Conservation (phyloP, 35 echinoderm and acorn worm genomes). For the Apostichopus japonicus region DNA sequence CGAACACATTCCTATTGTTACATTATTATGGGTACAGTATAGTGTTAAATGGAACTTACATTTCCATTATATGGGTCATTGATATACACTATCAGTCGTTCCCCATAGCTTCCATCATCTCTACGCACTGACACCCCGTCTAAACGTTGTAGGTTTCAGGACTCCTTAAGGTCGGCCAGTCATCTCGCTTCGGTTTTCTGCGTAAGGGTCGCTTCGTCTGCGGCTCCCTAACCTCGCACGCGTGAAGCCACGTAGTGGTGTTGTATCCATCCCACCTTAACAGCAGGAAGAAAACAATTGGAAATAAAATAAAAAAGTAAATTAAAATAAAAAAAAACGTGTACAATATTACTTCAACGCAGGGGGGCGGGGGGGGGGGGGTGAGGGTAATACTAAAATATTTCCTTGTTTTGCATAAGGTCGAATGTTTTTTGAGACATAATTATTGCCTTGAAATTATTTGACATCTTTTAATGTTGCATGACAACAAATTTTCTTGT, state of each 20-base stretch:
- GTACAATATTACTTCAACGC: background rate
- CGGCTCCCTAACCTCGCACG: background rate
- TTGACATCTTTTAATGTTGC: no score
- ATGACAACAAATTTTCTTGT: no score
- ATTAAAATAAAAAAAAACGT: background rate
- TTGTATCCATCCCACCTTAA: conserved; percentile 9
- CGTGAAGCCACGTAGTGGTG: background rate
- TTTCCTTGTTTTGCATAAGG: background rate
- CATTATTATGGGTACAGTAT: no score
- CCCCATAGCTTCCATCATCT: background rate
- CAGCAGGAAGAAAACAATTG: no score
- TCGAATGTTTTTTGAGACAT: background rate
- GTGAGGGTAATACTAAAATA: background rate
- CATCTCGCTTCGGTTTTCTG: background rate
- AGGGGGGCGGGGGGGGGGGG: background rate
- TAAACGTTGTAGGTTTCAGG: background rate
- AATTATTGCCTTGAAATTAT: no score
- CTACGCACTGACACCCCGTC: background rate
- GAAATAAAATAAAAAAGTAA: background rate
- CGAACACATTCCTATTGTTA: no score
- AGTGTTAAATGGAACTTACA: background rate
- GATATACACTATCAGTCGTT: background rate
- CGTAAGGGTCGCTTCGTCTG: background rate
- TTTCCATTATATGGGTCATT: conserved; percentile 12
- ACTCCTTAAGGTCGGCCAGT: background rate